Base-by-base conservation (phyloP, 2,888 invertebrate species). In the Drosophila pseudotalamancana region DNA sequence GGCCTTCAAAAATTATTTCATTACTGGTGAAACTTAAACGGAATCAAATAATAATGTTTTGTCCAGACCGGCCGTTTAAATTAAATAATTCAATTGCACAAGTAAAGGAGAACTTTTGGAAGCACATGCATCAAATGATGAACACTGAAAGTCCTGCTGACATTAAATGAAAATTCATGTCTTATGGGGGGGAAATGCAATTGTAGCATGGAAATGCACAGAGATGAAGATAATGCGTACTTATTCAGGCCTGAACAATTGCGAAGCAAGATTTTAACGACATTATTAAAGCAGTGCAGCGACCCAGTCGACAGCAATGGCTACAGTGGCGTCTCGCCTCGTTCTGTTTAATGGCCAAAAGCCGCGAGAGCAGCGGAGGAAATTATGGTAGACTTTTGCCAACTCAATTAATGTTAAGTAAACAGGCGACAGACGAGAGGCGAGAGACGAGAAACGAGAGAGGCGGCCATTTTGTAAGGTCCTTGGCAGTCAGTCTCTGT, bases 401-500 rank as follows among this genome's bases (percentile, higher is more conserved):
- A 85, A 85, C 85, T 85, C 86, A 85, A 85, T 85, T 85, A 85
- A 88, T 82, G 83, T 68, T 67, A 87, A 88, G 79, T 85, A 88
- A 85, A 87, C 76, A 84, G 71, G 48, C 43, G 42, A 37, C 42
- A 18, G 25, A 25, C 25, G 25, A 14, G 12, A 16, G 42, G 0
- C n/a, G 25, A 25, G 25, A 25, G 3, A 25, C 3, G 25, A 9
- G 25, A 25, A n/a, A n/a, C n/a, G n/a, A n/a, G n/a, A 6, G 50
- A 19, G 43, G 42, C 49, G 35, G 23, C 39, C 40, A 40, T 53
- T 54, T 53, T 42, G 27, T 37, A 34, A 49, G 31, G 42, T n/a
- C 29, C 29, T 18, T 54, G 31, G 9, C 27, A 40, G 6, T 29
- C 35, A 11, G 16, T 25, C 21, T 31, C 19, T 16, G 18, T 12